A percentile compares a stretch with the other conserved stretches of the same genome.
Evolutionary conservation across 2,888 invertebrate genomes (phyloP).

Genomic region (Tachina fera): DNA sequence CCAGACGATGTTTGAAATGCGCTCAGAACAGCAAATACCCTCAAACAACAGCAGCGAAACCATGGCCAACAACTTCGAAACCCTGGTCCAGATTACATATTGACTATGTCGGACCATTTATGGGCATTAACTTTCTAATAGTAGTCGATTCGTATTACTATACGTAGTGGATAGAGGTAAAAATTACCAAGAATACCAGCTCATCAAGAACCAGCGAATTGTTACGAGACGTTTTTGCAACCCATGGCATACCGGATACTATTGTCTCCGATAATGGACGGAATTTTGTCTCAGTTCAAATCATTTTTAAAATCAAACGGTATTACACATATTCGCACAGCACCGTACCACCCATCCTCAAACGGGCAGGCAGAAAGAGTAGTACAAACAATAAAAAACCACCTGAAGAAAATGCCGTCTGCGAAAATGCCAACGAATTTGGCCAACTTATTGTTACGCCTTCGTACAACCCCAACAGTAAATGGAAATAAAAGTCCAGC

Average conservation of each 20-base stretch:
- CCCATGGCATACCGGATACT: constrained; percentile 11
- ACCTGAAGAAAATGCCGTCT: constrained; percentile 51
- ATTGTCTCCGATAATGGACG: constrained; percentile 37
- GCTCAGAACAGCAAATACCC: constrained; percentile 44
- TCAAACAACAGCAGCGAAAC: constrained; percentile 26
- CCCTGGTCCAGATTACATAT: constrained; percentile 56
- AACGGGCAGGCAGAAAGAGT: constrained; percentile 61
- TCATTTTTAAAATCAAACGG: constrained; percentile 47
- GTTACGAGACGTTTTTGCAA: constrained; percentile 47
- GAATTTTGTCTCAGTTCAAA: neutral
- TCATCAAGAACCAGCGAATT: constrained; percentile 18
- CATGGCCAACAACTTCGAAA: constrained; percentile 44
- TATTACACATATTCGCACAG: constrained; percentile 51
- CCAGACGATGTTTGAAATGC: constrained; percentile 40
- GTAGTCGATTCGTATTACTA: constrained; percentile 59
- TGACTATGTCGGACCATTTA: constrained; percentile 67
- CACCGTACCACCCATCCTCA: constrained; percentile 60
- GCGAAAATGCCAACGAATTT: constrained; percentile 19
- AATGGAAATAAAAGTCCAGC: constrained; percentile 37
- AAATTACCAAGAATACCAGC: constrained; percentile 11
- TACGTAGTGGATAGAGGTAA: constrained; percentile 58
- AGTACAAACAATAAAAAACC: constrained; percentile 62
- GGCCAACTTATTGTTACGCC: constrained; percentile 36
- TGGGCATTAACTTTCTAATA: constrained; percentile 60
- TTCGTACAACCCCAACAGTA: constrained; percentile 28